phyloP scores from a whole-genome alignment of 2,888 invertebrate genomes.

The Heliconius ismenius region DNA sequence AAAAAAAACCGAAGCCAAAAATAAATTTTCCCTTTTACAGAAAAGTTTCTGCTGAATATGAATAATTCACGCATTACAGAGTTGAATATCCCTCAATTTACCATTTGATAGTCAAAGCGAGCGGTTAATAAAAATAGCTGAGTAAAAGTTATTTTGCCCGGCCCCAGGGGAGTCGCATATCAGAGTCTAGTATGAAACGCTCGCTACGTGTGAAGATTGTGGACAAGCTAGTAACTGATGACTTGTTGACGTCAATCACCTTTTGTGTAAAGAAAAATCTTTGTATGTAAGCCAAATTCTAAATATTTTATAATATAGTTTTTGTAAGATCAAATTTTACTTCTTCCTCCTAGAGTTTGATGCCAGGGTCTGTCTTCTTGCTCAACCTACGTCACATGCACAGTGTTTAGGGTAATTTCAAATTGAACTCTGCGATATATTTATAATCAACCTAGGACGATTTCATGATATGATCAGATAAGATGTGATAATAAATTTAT shows the following conservation, averaged over 20 bases:
- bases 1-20: conserved; percentile 25
- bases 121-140: conserved; percentile 76
- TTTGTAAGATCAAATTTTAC: too few relatives aligned
- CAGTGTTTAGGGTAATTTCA: too few relatives aligned
- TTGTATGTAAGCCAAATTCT: too few relatives aligned
- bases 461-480: not conserved
- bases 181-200: conserved; percentile 69
- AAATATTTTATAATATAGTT: too few relatives aligned
- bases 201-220: conserved; percentile 54
- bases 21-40: conserved; percentile 30
- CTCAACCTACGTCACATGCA: too few relatives aligned
- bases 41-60: conserved; percentile 39
- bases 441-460: not conserved
- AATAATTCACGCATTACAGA: conserved; percentile 46
- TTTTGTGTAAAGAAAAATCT: not conserved
- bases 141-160: conserved; percentile 74
- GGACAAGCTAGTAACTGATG: conserved; percentile 40
- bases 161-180: conserved; percentile 68
- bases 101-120: conserved; percentile 53
- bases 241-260: not conserved
- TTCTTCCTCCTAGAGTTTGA: too few relatives aligned
- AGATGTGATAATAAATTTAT: too few relatives aligned
- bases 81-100: conserved; percentile 46
- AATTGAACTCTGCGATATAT: not conserved
- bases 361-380: too few relatives aligned